These are phyloP conservation scores for Oppia nitens DNA, from an alignment of 1,140 invertebrate genomes.

Conservation along the genomic window DNA sequence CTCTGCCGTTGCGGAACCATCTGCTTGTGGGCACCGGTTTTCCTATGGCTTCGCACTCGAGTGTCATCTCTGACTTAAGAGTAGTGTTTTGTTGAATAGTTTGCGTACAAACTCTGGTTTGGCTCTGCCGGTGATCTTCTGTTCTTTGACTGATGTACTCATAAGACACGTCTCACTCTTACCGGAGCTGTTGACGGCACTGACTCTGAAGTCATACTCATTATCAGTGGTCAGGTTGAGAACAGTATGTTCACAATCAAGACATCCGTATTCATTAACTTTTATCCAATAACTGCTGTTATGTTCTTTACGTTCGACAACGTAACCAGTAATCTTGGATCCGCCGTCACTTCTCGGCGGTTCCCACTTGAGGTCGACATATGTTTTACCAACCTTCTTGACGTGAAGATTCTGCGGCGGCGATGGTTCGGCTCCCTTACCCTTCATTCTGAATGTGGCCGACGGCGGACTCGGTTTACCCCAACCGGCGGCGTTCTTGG, in stretches of 20 bases:
- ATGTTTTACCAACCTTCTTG: constrained; percentile 76
- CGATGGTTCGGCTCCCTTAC: constrained; percentile 74
- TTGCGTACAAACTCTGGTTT: constrained; percentile 80
- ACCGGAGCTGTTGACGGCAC: constrained; percentile 87
- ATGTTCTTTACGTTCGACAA: constrained; percentile 93
- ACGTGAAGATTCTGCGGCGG: constrained; percentile 81
- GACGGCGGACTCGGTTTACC: constrained; percentile 50
- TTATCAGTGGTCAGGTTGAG: constrained; percentile 72
- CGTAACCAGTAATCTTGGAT: constrained; percentile 82
- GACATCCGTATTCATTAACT: constrained; percentile 72
- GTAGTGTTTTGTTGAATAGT: constrained; percentile 55
- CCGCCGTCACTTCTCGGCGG: constrained; percentile 71
- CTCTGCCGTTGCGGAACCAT: constrained; percentile 40
- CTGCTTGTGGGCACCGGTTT: constrained; percentile 72
- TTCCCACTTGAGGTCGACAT: constrained; percentile 70
- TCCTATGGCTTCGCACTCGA: constrained; percentile 71
- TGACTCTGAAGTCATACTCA: constrained; percentile 90
- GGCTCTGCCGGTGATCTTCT: constrained; percentile 41
- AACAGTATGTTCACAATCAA: constrained; percentile 63
- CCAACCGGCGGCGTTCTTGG: constrained; percentile 86
- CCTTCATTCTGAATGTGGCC: constrained; percentile 67
- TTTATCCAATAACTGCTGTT: constrained; percentile 72
- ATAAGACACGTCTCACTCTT: constrained; percentile 73
- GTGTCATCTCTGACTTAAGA: constrained; percentile 58
- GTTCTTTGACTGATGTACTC: constrained; percentile 45